Base-by-base conservation (phyloP, 2,797 vertebrate species). In the Sus cebifrons region DNA sequence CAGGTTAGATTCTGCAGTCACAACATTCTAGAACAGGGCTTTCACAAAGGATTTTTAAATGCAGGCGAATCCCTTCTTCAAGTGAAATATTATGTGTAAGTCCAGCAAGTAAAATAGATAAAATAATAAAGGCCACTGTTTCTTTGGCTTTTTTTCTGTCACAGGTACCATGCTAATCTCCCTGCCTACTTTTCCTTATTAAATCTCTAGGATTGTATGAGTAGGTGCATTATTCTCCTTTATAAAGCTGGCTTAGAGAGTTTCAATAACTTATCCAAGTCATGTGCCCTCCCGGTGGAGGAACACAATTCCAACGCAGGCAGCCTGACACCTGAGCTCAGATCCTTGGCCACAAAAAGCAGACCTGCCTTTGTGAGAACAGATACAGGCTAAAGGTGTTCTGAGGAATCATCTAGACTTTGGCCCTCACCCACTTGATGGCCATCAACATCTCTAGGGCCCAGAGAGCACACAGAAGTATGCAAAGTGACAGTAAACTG, bases 31-130 rank as follows among this genome's bases (percentile, higher is more conserved):
- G 52, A 82, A 56, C 52, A 70, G 70, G 12, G 70, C 36, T 86
- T 85, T 86, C 91, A 91, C 44, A 36, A 52, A n/a, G 20, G 44
- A 10, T 75, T 95, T 96, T 78, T 44, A 74, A 94, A 84, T 29
- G 29, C 29, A 60, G 84, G 27, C 17, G 86, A 85, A 78, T 68
- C 36, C 91, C 44, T 96, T 83, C 86, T 81, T 97, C 52, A 90
- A 74, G 29, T 79, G 32, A 96, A 87, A 56, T 56, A 65, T 60
- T 67, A 54, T 36, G 77, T 78, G n/a, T 93, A 89, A 86, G 4
- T 89, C 56, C 75, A 73, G 56, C 32, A 82, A 85, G 12, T 44
- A 64, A 95, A 91, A 60, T 21, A 75, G 70, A 86, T 70, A 65
- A 87, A 88, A 65, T 65, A 82, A 67, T 82, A 82, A 62, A 7